These are phyloP conservation scores for Turritopsis dohrnii DNA, from an alignment of 30 jellyfish, hydroid and myxozoan genomes.

Conservation along the genomic window DNA sequence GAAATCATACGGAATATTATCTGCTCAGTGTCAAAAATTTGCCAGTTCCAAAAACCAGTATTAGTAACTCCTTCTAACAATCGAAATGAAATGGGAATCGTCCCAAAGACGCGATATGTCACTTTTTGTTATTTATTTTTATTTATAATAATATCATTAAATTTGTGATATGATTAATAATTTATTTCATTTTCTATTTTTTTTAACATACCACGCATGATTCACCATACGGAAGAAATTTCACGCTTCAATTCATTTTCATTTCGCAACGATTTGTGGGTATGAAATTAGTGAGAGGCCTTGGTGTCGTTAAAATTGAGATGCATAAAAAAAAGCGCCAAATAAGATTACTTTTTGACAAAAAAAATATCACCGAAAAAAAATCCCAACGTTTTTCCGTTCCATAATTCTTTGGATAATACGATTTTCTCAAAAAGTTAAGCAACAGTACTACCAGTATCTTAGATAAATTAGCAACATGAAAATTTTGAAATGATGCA, in stretches of 20 bases:
- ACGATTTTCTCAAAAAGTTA: no score
- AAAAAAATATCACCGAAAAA: no score
- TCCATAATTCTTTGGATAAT: no score
- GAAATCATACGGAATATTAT: neutral
- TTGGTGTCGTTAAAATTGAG: neutral
- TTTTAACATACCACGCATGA: neutral
- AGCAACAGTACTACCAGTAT: no score
- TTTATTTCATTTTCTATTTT: neutral
- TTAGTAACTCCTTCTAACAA: no score
- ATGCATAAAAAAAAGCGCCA: neutral
- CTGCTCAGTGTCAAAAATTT: neutral
- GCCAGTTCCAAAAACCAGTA: no score
- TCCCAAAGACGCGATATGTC: neutral
- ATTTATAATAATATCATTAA: no score
- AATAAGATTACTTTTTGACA: neutral
- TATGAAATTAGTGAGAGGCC: neutral
- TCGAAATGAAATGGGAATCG: no score
- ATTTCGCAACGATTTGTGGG: neutral
- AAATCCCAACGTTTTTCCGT: no score
- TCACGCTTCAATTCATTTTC: neutral
- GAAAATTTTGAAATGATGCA: no score
- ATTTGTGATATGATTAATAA: neutral
- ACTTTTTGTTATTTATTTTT: neutral
- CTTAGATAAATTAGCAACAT: no score
- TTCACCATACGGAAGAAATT: neutral